phyloP scores from a whole-genome alignment of 2,113 vertebrate genomes.

The Strix uralensis region DNA sequence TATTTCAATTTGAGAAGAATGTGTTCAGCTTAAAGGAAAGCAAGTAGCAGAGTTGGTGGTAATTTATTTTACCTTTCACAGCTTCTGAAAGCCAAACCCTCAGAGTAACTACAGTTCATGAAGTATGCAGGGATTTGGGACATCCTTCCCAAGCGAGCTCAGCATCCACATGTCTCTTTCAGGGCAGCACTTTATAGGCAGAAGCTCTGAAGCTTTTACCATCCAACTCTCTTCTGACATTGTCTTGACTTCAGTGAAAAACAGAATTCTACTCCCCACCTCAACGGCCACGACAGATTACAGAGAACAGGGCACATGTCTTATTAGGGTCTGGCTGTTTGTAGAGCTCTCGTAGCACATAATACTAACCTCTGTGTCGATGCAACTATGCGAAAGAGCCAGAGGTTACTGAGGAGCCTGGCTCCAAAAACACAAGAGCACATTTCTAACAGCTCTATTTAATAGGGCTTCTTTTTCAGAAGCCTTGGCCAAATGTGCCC shows the following conservation, averaged over 20 bases:
- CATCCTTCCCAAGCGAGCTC: fast-evolving
- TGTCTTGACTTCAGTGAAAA: background rate
- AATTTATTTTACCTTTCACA: slow-evolving; percentile 54
- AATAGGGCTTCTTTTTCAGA: background rate
- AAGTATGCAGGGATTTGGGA: background rate
- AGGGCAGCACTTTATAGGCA: fast-evolving
- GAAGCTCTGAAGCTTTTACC: background rate
- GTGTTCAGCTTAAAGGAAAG: slow-evolving; percentile 48
- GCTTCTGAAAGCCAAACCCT: slow-evolving; percentile 37
- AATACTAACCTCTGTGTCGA: fast-evolving
- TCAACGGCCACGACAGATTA: fast-evolving
- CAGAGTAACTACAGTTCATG: background rate
- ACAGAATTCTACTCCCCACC: background rate
- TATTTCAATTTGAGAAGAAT: slow-evolving; percentile 52
- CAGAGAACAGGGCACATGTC: background rate
- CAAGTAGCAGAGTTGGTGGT: slow-evolving; percentile 6
- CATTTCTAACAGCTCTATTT: background rate
- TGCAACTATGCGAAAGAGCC: background rate
- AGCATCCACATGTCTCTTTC: background rate
- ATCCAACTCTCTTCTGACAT: background rate
- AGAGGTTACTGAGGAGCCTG: background rate
- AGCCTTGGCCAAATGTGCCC: background rate
- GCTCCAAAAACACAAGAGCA: background rate
- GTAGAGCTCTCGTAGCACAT: background rate
- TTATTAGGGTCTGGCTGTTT: background rate